Evolutionary conservation across 2,113 vertebrate species (phyloP).

Genomic region (Myotis brandtii): DNA sequence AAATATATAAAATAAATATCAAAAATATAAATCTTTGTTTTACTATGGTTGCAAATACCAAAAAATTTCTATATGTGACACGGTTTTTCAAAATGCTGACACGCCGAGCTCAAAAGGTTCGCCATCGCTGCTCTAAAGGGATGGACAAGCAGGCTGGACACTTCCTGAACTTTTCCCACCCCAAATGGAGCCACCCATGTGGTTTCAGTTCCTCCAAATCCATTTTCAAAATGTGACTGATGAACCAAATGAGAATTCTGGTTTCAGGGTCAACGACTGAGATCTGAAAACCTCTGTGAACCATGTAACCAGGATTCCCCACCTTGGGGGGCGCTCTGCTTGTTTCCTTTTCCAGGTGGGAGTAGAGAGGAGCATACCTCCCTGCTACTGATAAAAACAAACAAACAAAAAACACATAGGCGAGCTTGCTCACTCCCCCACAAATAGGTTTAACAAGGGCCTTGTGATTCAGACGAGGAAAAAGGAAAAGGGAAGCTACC

Average conservation of each 20-base stretch:
- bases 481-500: background rate
- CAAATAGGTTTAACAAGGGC: background rate
- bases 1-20: too few relatives aligned
- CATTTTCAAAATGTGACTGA: background rate
- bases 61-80: too few relatives aligned
- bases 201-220: background rate
- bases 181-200: background rate
- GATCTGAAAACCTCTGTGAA: background rate
- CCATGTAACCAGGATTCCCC: background rate
- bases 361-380: background rate
- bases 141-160: background rate
- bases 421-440: background rate
- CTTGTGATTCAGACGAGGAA: background rate
- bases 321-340: background rate
- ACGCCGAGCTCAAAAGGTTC: too few relatives aligned
- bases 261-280: background rate
- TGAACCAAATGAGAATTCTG: background rate
- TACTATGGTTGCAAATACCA: too few relatives aligned
- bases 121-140: background rate
- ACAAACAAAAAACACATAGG: fast-evolving
- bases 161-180: background rate
- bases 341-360: background rate
- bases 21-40: too few relatives aligned
- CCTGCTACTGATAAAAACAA: background rate
- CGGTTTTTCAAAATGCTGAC: too few relatives aligned